Evolutionary conservation across 1,140 invertebrate genomes (phyloP).

Genomic region (Magallana angulata): DNA sequence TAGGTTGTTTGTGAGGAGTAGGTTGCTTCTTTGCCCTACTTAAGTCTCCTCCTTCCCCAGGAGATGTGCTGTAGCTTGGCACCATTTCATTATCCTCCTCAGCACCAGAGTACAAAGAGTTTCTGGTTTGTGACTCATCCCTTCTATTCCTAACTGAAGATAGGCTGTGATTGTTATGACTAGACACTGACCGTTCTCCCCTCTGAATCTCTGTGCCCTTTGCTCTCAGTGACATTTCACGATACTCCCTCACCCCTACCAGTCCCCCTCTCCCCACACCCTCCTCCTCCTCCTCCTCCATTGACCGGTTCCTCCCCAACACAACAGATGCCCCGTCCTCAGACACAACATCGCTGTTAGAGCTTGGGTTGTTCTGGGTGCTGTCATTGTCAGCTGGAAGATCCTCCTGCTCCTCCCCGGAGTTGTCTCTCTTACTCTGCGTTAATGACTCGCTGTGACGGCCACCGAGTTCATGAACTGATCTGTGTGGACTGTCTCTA

Average conservation of each 20-base stretch:
- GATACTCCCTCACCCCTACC: no score
- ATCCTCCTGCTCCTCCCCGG: background rate
- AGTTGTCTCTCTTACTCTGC: constrained; percentile 16
- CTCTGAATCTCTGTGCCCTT: background rate
- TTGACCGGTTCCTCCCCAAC: no score
- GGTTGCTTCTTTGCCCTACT: background rate
- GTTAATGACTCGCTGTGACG: background rate
- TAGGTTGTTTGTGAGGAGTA: background rate
- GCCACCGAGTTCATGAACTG: background rate
- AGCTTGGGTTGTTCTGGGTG: background rate
- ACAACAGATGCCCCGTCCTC: no score
- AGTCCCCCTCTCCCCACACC: no score
- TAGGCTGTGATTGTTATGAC: background rate
- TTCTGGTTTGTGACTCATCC: background rate
- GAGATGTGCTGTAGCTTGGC: background rate
- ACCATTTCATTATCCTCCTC: background rate
- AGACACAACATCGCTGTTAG: background rate
- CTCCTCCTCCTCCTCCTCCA: no score
- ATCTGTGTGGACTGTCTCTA: background rate
- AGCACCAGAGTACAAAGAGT: background rate
- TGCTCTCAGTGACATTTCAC: no score
- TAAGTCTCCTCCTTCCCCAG: background rate
- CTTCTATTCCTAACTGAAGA: background rate
- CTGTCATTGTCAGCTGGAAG: background rate
- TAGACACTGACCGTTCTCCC: background rate